Evolutionary conservation across 1,140 invertebrate species (phyloP).

Genomic region (Scaptodrosophila lebanonensis): DNA sequence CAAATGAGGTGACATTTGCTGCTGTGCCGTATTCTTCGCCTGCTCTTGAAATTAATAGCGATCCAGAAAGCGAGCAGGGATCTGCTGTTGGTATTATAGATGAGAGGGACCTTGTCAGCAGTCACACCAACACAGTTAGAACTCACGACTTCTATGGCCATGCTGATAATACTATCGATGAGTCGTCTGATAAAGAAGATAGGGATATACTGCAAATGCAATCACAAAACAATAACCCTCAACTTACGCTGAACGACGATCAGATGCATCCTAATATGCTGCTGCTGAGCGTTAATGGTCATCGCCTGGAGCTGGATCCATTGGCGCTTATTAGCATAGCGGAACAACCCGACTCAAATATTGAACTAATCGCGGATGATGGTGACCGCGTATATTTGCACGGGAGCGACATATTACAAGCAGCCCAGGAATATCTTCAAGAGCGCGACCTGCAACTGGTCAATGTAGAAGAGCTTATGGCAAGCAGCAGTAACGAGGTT

Average conservation of each 20-base stretch:
- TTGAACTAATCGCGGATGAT: conserved; percentile 28
- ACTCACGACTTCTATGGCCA: no score
- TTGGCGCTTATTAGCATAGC: conserved; percentile 54
- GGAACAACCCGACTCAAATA: conserved; percentile 45
- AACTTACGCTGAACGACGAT: conserved; percentile 20
- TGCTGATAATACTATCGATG: conserved; percentile 3
- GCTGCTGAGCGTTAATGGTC: conserved; percentile 45
- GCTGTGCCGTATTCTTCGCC: no score
- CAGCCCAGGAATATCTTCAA: conserved; percentile 55
- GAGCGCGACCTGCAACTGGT: conserved; percentile 56
- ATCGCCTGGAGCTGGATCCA: conserved; percentile 47
- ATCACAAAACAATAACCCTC: no score
- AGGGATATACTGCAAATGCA: no score
- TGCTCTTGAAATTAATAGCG: neutral
- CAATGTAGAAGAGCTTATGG: conserved; percentile 45
- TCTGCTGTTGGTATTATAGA: neutral
- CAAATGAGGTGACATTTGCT: neutral
- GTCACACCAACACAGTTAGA: neutral
- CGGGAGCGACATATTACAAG: conserved; percentile 45
- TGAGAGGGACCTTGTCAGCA: neutral
- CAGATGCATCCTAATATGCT: conserved; percentile 39
- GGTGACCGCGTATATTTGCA: conserved; percentile 29
- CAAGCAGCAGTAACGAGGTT: conserved; percentile 27
- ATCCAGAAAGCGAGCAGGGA: no score
- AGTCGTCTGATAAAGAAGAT: neutral